Base-by-base conservation (phyloP, 30 jellyfish, hydroid and myxozoan species). In the Pelagia noctiluca region DNA sequence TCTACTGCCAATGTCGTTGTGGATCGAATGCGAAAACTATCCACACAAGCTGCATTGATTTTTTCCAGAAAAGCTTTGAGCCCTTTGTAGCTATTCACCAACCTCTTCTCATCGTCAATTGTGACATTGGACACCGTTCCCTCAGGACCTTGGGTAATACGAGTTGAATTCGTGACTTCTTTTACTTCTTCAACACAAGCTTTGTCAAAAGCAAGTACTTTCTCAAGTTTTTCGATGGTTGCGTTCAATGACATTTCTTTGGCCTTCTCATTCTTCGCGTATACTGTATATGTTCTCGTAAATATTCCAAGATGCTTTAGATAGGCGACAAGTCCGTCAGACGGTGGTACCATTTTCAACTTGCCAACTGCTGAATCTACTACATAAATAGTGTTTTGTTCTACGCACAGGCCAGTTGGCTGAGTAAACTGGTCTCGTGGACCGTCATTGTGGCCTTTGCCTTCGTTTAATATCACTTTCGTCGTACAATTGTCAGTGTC, bases 371-470 rank as follows among this genome's bases (percentile, higher is more conserved):
- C 80, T 35, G 80, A 67, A 33, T 67, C 80, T 31, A 67, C 35
- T 5, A 67, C 63, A 22, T 67, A 67, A 8, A 67, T 5, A 5
- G 63, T 74, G 2, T 49, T 74, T 2, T 1, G n/a, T 24, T 71
- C 84, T 5, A 36, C 71, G 23, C n/a, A 71, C 26, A 71, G 37
- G 16, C 84, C 84, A 71, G 84, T 71, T 71, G 84, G 84, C 30
- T 71, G 84, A 1, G 70, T 47, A 46, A 71, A 71, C 23, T 12
- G 46, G 3, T 70, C 84, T 71, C 29, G 46, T 19, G 46, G 21
- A 3, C 84, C 84, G 46, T 71, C 84, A 71, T 32, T 68, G 4
- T 71, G 70, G 3, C 46, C 84, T 71, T 36, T 25, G 2, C 16
- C 2, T 1, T 16, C 71, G 21, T 42, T 42, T 5, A 42, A 5